Percentiles rank a stretch among this genome's conserved stretches.
Conservation (phyloP, 2,113 vertebrate species). For the Melanostigma gelatinosum region DNA sequence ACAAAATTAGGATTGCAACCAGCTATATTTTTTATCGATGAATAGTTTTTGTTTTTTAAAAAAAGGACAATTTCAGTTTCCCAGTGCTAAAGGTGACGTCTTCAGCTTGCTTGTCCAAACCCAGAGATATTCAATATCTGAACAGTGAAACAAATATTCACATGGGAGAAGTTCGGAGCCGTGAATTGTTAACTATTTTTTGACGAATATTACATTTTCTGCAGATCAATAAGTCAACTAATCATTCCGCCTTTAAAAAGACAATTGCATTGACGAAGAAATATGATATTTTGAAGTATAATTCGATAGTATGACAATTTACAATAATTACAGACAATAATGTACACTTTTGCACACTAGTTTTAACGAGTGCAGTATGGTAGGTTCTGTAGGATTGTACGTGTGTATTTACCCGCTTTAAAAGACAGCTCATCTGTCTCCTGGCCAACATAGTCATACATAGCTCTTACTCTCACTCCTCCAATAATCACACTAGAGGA, state of each 20-base stretch:
- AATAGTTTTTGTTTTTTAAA: too few relatives aligned
- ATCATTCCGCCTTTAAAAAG: background rate
- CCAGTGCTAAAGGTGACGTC: background rate
- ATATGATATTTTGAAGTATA: background rate
- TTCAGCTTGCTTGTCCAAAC: background rate
- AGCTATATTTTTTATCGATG: background rate
- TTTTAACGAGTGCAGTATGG: background rate
- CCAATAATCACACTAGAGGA: constrained; percentile 75
- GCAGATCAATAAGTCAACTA: background rate
- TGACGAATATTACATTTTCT: background rate
- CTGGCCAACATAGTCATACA: constrained; percentile 84
- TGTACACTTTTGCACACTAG: background rate
- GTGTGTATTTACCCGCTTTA: constrained; percentile 75
- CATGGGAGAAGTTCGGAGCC: background rate
- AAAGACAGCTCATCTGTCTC: constrained; percentile 84
- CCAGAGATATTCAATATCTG: background rate
- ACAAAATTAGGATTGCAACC: background rate
- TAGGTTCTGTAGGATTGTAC: rapidly evolving
- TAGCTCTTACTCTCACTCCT: constrained; percentile 80
- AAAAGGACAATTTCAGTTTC: background rate
- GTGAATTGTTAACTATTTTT: background rate
- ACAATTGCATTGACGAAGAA: background rate
- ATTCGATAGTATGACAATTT: background rate
- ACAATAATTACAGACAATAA: background rate
- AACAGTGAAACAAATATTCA: too few relatives aligned